Evolutionary conservation across 1,140 invertebrate genomes (phyloP), one percentile per base, ranked within the genome.

Genomic region (Penaeus indicus): DNA sequence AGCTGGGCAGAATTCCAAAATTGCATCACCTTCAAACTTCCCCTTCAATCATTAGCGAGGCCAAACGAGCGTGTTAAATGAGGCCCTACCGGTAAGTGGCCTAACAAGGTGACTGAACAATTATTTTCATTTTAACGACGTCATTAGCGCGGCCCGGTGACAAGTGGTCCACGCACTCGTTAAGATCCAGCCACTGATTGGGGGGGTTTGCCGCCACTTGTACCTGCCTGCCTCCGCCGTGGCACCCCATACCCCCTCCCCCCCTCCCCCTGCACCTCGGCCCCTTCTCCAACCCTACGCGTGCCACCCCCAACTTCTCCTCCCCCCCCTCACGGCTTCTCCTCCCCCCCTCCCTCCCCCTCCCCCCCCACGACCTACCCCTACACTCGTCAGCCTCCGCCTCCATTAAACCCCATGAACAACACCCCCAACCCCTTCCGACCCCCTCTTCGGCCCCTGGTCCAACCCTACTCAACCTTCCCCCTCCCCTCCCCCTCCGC

Each of bases 61-160:
- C 64, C 78, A 82, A 82, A 87, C 78, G 86, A 75, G 80, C 80
- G 86, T 83, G 86, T 72, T 88, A 88, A 88, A 88, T 84, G 86
- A 88, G 86, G 86, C 86, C 86, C 86, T 27, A 69, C 64, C 86
- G 86, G 80, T 88, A 88, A 88, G 86, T 88, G 86, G 86, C 86
- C 81, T 88, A 88, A 88, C 86, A 88, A 88, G 86, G 86, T 88
- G 86, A 88, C 86, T 88, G 86, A 88, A 83, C 86, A 88, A 88
- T 88, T 88, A 88, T 88, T 88, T 88, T 88, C 86, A 88, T 88
- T 88, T 88, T 88, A 88, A 88, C 86, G 86, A 88, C 80, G 86
- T 88, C 86, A 88, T 88, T 88, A 88, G 86, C 86, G 86, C 86
- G 54, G 80, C 86, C 86, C 64, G 81, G 86, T 88, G 86, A 88